Evolutionary conservation across 53 echinoderm and acorn worm genomes (phyloP), one percentile per base, ranked within the genome.

Genomic region (Patiria pectinifera): DNA sequence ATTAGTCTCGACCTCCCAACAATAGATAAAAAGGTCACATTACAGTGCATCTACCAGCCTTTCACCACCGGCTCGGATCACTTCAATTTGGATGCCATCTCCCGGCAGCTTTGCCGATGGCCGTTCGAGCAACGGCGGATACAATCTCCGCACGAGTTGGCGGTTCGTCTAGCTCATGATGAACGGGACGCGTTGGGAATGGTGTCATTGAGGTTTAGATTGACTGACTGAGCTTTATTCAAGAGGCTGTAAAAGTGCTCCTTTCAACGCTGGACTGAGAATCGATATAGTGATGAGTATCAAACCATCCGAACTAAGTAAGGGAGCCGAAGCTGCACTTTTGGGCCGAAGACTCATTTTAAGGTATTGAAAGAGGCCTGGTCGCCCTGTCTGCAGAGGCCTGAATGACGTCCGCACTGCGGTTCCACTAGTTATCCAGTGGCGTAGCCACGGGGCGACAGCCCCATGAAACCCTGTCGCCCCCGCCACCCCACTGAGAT

Each of bases 11-110:
- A n/a, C n/a, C n/a, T n/a, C 11, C 72, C 72, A 72, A 72, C 72
- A 72, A 23, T 72, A n/a, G 72, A 21, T 72, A 23, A 72, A 72
- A 23, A 23, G 23, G n/a, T 72, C 24, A 2, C n/a, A n/a, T n/a
- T 72, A 24, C 15, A 87, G 75, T 43, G 71, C 69, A 86, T 86
- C 86, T 6, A 86, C 43, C 59, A 86, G 24, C 18, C 87, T 44
- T n/a, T 87, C 87, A 0, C 58, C 87, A 6, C 87, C 71, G 35
- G 87, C 87, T 87, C 47, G 12, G 69, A 87, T 69, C 87, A 87
- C 71, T 87, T 87, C 87, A 11, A 85, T 19, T 45, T 21, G 69
- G 71, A 85, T 85, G 85, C 85, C 69, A 63, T 85, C 85, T 25
- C 13, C 69, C 45, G 0, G 46, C 69, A 43, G 63, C 35, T 85